phyloP scores from a whole-genome alignment of 2,797 vertebrate genomes.

The Masticophis lateralis region DNA sequence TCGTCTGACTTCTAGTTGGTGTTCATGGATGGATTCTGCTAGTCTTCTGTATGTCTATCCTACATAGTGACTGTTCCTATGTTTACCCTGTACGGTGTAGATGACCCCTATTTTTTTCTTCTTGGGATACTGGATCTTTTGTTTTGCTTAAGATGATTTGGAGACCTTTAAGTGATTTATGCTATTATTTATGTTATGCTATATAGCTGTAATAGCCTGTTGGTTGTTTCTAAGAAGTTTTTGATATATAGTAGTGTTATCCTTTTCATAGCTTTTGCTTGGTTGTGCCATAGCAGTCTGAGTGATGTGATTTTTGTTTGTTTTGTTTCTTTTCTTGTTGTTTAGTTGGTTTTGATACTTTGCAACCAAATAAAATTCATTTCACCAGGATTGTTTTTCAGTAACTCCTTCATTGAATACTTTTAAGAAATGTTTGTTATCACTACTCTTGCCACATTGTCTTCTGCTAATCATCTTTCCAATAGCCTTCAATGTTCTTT shows the following conservation, averaged over 20 bases:
- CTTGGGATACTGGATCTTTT: not conserved
- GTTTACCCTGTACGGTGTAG: not conserved
- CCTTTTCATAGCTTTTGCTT: not conserved
- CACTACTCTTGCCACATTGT: not conserved
- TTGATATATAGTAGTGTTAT: not conserved
- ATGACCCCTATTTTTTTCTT: not conserved
- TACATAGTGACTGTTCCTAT: not conserved
- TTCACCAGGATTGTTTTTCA: not conserved
- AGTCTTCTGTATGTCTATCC: not conserved
- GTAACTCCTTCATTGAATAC: not conserved
- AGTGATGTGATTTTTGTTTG: not conserved
- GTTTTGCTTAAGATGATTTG: not conserved
- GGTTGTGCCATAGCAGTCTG: not conserved
- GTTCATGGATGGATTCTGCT: not conserved
- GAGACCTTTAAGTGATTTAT: not conserved
- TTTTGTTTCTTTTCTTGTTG: not conserved
- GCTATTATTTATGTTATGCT: too few species aligned
- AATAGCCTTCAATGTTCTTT: not conserved
- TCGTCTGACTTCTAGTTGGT: not conserved
- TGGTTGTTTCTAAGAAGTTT: not conserved
- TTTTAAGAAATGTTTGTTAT: not conserved
- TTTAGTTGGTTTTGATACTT: not conserved
- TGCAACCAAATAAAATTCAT: not conserved
- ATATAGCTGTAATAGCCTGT: not conserved
- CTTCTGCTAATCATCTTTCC: not conserved